A percentile compares a stretch with the other conserved stretches of the same genome.
Conservation (phyloP, 1,140 invertebrate species). For the Eupristina koningsbergeri region DNA sequence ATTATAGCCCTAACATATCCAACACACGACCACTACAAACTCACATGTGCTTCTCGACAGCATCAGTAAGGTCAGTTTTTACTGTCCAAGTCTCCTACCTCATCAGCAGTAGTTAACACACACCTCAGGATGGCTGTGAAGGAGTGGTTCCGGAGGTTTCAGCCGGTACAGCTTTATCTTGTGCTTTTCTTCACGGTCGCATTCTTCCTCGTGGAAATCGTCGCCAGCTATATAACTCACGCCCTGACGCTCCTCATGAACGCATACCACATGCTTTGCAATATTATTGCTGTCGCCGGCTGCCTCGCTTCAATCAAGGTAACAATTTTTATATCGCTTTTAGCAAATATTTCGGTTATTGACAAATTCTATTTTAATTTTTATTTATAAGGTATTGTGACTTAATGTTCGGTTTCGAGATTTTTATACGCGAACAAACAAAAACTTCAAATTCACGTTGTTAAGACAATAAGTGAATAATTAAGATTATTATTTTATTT, state of each 20-base stretch:
- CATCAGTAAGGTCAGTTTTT: background rate
- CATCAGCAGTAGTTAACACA: background rate
- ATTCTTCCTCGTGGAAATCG: conserved; percentile 83
- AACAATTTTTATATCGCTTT: no score
- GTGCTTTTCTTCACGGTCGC: conserved; percentile 80
- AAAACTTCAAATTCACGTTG: no score
- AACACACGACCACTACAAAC: background rate
- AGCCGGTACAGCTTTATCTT: conserved; percentile 81
- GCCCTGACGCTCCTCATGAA: conserved; percentile 87
- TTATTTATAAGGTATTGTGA: no score
- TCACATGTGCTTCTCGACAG: background rate
- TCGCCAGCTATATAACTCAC: conserved; percentile 86
- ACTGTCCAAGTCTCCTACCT: no score
- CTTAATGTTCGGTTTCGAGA: no score
- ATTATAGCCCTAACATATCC: no score
- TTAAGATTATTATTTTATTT: no score
- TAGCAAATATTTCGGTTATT: no score
- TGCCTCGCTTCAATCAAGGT: conserved; percentile 85
- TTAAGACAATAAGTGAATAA: no score
- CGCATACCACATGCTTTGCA: conserved; percentile 89
- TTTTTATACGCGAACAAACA: no score
- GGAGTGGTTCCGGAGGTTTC: conserved; percentile 80
- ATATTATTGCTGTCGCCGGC: conserved; percentile 81
- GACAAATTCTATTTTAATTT: no score
- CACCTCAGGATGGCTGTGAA: conserved; percentile 78